Percentiles rank a stretch among this genome's conserved stretches.
phyloP scores from a whole-genome alignment of 2,888 invertebrate genomes.

The Volucella inanis region DNA sequence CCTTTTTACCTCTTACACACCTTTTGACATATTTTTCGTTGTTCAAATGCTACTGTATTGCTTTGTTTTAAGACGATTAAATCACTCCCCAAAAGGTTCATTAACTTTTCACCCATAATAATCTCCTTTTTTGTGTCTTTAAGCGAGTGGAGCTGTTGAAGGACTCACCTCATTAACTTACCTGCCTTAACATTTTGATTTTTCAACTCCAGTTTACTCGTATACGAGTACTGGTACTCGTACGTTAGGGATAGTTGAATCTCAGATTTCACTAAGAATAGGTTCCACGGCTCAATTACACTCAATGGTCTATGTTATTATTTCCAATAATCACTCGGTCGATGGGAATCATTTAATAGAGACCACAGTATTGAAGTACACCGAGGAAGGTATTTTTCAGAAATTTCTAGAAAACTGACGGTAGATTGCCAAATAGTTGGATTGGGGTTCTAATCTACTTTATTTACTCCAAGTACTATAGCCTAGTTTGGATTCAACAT shows the following conservation, averaged over 20 bases:
- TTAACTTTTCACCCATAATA: slow-evolving; percentile 36
- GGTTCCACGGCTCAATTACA: slow-evolving; percentile 49
- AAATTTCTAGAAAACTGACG: slow-evolving; percentile 30
- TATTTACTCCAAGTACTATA: background rate
- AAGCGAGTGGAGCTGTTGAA: background rate
- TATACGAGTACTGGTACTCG: background rate
- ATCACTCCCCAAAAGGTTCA: slow-evolving; percentile 43
- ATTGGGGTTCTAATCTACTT: slow-evolving; percentile 18
- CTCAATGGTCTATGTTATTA: slow-evolving; percentile 59
- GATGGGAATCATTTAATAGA: slow-evolving; percentile 8
- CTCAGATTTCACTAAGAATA: background rate
- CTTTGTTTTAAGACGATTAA: slow-evolving; percentile 24
- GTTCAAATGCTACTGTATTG: background rate
- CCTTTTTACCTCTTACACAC: slow-evolving; percentile 18
- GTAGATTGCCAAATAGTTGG: slow-evolving; percentile 32
- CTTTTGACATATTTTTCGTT: slow-evolving; percentile 22
- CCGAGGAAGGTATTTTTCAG: background rate
- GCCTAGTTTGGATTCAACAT: slow-evolving; percentile 19
- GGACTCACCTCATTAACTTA: background rate
- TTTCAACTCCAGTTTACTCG: background rate
- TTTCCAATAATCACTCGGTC: slow-evolving; percentile 46
- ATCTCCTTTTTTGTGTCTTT: background rate
- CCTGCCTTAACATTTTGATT: slow-evolving; percentile 17
- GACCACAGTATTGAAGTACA: background rate
- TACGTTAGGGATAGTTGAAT: background rate